A percentile compares a stretch with the other conserved stretches of the same genome.
These are phyloP conservation scores for Erannis defoliaria DNA, from an alignment of 2,888 invertebrate genomes.

Conservation along the genomic window DNA sequence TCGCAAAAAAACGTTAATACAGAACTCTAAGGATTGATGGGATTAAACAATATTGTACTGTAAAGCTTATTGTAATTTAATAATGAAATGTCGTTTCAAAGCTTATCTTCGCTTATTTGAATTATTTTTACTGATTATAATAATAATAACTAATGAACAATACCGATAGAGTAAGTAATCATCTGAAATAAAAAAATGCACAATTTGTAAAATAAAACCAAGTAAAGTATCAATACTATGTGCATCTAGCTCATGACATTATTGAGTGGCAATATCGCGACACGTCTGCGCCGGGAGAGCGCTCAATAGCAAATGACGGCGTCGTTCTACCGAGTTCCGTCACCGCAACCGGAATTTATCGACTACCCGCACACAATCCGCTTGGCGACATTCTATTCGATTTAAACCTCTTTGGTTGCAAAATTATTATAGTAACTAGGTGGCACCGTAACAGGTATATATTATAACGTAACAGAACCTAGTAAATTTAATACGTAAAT, in stretches of 20 bases:
- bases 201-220: neutral
- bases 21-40: too few relatives aligned
- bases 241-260: conserved; percentile 31
- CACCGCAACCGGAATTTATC: conserved; percentile 68
- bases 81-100: too few relatives aligned
- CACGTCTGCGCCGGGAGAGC: conserved; percentile 47
- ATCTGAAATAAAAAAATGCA: too few relatives aligned
- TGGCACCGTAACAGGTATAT: neutral
- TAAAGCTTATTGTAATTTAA: too few relatives aligned
- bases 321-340: conserved; percentile 61
- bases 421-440: conserved; percentile 50
- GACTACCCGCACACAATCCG: conserved; percentile 70
- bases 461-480: neutral
- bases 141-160: too few relatives aligned
- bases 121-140: too few relatives aligned
- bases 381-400: conserved; percentile 55
- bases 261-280: conserved; percentile 53
- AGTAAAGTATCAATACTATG: conserved; percentile 7
- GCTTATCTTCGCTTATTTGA: too few relatives aligned
- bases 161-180: too few relatives aligned
- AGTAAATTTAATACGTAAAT: neutral
- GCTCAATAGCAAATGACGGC: conserved; percentile 63
- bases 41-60: too few relatives aligned
- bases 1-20: too few relatives aligned
- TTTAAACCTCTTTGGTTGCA: conserved; percentile 49